Evolutionary conservation across 2,888 invertebrate genomes (phyloP).

Genomic region (Cremastinae sp.): DNA sequence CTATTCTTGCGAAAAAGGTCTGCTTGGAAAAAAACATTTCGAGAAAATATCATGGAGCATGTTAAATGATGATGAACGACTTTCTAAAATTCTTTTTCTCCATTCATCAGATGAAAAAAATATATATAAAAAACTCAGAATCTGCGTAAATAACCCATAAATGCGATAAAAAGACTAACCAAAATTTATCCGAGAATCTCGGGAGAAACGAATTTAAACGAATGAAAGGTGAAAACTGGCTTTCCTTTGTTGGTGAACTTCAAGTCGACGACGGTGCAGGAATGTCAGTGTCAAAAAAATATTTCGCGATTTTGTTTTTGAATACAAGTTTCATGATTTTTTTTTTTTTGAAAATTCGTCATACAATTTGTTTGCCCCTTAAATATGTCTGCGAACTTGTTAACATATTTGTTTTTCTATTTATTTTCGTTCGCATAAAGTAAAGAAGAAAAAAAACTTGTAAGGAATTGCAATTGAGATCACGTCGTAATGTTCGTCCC

Average conservation of each 20-base stretch:
- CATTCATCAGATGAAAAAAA: conserved; percentile 18
- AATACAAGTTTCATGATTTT: too few relatives aligned
- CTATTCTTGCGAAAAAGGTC: conserved; percentile 65
- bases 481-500: conserved; percentile 6
- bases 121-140: background rate
- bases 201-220: conserved; percentile 38
- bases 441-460: conserved; percentile 24
- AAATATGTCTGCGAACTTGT: too few relatives aligned
- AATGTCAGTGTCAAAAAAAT: too few relatives aligned
- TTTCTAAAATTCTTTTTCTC: conserved; percentile 13
- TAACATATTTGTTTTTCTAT: background rate
- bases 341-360: too few relatives aligned
- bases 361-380: too few relatives aligned
- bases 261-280: too few relatives aligned
- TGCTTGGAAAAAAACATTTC: conserved; percentile 67
- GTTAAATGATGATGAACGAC: conserved; percentile 29
- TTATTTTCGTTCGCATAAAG: conserved; percentile 10
- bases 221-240: conserved; percentile 37
- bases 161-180: conserved; percentile 40
- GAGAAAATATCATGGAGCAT: conserved; percentile 34
- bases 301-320: too few relatives aligned
- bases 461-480: conserved; percentile 36
- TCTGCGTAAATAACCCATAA: conserved; percentile 34
- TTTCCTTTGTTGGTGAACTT: conserved; percentile 15
- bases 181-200: conserved; percentile 47